Percentiles rank a stretch among this genome's conserved stretches.
Evolutionary conservation across 2,888 invertebrate species (phyloP).

Genomic region (Anarsia innoxiella): DNA sequence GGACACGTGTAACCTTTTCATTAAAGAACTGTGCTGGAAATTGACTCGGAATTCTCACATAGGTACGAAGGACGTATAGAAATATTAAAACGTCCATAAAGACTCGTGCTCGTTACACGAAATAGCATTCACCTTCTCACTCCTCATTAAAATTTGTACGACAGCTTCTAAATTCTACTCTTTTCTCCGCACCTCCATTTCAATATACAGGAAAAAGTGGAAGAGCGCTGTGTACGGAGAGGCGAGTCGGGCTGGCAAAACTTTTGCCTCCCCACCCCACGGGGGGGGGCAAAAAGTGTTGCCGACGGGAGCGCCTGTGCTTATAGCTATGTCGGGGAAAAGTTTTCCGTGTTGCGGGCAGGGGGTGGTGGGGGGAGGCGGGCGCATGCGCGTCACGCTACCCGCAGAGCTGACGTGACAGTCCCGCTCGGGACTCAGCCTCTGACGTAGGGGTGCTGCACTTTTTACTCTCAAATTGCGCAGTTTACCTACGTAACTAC

Average conservation of each 20-base stretch:
- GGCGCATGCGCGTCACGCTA: constrained; percentile 55
- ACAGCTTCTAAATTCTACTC: constrained; percentile 74
- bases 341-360: constrained; percentile 75
- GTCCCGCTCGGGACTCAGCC: constrained; percentile 55
- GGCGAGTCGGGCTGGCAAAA: constrained; percentile 68
- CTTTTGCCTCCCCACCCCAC: constrained; percentile 63
- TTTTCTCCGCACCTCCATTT: constrained; percentile 75
- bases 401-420: constrained; percentile 61
- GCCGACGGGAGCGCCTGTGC: constrained; percentile 64
- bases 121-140: constrained; percentile 56
- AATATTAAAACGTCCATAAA: constrained; percentile 47
- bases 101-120: constrained; percentile 46
- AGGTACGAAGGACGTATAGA: constrained; percentile 26
- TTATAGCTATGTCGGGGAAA: constrained; percentile 73
- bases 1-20: constrained; percentile 17
- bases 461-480: constrained; percentile 21
- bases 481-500: constrained; percentile 45
- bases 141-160: constrained; percentile 75
- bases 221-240: constrained; percentile 72
- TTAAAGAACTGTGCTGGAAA: constrained; percentile 29
- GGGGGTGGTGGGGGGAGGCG: constrained; percentile 40
- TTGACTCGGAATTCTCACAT: constrained; percentile 28
- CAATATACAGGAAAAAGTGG: constrained; percentile 75
- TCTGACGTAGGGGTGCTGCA: constrained; percentile 34
- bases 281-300: constrained; percentile 71